Evolutionary conservation across 2,797 vertebrate genomes (phyloP).

Genomic region (Ispidina picta): DNA sequence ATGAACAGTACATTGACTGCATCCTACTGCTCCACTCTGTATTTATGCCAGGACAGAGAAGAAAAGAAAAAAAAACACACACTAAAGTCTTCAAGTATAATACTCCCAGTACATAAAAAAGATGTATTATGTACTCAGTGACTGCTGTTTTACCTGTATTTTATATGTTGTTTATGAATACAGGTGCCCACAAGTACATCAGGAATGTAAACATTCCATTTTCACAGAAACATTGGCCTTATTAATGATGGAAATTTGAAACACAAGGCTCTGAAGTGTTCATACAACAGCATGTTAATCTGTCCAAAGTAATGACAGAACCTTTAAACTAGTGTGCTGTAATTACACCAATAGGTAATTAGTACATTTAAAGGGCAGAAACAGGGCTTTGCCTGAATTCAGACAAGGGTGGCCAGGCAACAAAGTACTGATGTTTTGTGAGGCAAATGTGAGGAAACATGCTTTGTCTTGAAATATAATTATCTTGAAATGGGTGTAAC

Average conservation of each 20-base stretch:
- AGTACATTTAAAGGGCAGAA: background rate
- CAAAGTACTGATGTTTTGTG: background rate
- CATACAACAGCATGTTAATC: background rate
- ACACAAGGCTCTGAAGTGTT: background rate
- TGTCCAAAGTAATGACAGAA: background rate
- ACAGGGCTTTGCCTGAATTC: background rate
- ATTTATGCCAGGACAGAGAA: background rate
- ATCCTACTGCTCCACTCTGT: background rate
- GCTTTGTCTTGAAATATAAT: background rate
- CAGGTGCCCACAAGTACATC: background rate
- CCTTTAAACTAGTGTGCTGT: background rate
- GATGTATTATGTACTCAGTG: background rate
- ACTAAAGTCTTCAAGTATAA: background rate
- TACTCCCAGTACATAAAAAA: background rate
- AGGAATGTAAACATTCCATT: background rate
- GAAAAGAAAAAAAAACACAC: background rate
- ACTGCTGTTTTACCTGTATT: background rate
- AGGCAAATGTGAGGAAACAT: background rate
- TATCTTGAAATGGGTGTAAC: background rate
- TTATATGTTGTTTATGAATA: background rate
- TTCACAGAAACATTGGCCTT: background rate
- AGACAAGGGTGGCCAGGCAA: background rate
- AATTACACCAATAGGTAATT: constrained; percentile 14
- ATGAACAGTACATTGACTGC: background rate
- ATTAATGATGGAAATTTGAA: background rate